A percentile compares a stretch with the other conserved stretches of the same genome.
These are phyloP conservation scores for Zoanthus gigantus DNA, from an alignment of 92 coral and sea anemone genomes.

Conservation along the genomic window DNA sequence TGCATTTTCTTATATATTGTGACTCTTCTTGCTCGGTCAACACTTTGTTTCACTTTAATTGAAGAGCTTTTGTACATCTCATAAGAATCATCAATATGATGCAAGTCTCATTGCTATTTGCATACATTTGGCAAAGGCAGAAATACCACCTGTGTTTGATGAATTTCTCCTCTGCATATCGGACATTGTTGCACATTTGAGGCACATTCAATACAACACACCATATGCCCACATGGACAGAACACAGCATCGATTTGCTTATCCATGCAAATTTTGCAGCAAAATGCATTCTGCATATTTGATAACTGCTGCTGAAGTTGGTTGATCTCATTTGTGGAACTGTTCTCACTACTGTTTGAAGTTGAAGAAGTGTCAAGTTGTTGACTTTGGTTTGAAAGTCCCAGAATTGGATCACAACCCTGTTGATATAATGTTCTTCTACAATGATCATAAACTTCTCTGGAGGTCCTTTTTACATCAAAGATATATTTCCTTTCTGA, in stretches of 20 bases:
- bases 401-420: slow-evolving; percentile 81
- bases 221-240: slow-evolving; percentile 98
- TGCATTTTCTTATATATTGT: too few species aligned
- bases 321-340: slow-evolving; percentile 47
- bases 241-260: slow-evolving; percentile 87
- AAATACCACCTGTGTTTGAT: slow-evolving; percentile 81
- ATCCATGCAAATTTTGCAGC: slow-evolving; percentile 98
- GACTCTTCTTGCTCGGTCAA: too few species aligned
- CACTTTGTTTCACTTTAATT: too few species aligned
- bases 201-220: slow-evolving; percentile 87
- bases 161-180: slow-evolving; percentile 82
- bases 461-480: slow-evolving; percentile 93
- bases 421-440: slow-evolving; percentile 84
- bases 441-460: slow-evolving; percentile 93
- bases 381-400: slow-evolving; percentile 16
- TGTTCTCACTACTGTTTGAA: slow-evolving; percentile 16
- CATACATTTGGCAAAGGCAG: slow-evolving; percentile 63
- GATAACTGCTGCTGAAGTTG: slow-evolving; percentile 73
- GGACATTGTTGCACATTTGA: slow-evolving; percentile 81
- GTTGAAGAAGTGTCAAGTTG: not conserved
- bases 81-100: not conserved
- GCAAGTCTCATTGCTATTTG: not conserved
- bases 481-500: slow-evolving; percentile 96
- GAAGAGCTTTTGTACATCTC: too few species aligned
- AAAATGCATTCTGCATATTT: slow-evolving; percentile 83